phyloP scores from a whole-genome alignment of 2,113 vertebrate genomes.

The Cephalopterus ornatus region DNA sequence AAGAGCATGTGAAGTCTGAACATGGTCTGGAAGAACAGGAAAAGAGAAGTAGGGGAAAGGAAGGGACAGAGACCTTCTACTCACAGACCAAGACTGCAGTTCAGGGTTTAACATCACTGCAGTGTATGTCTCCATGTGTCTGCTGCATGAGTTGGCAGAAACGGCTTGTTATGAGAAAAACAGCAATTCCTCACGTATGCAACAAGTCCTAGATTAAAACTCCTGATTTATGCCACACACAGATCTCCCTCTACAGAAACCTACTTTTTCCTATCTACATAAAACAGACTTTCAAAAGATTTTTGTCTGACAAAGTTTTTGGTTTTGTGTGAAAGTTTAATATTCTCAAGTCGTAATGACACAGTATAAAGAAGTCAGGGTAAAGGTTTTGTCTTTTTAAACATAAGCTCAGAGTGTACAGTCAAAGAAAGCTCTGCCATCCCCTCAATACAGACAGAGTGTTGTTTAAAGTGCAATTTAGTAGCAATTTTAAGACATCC shows the following conservation, averaged over 20 bases:
- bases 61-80: not conserved
- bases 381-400: not conserved
- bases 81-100: not conserved
- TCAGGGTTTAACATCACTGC: not conserved
- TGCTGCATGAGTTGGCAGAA: not conserved
- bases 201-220: not conserved
- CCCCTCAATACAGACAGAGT: not conserved
- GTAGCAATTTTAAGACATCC: not conserved
- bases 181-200: rapidly evolving
- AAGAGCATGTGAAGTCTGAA: not conserved
- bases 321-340: constrained; percentile 21
- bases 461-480: constrained; percentile 34
- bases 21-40: not conserved
- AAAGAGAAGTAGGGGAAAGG: not conserved
- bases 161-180: not conserved
- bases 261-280: not conserved
- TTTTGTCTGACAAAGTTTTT: not conserved
- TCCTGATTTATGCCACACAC: rapidly evolving
- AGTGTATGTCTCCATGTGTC: rapidly evolving
- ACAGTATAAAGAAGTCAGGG: not conserved
- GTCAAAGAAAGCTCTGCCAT: not conserved
- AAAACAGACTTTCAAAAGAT: not conserved
- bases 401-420: not conserved
- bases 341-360: not conserved
- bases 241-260: not conserved